A percentile compares a stretch with the other conserved stretches of the same genome.
Evolutionary conservation across 1,140 invertebrate genomes (phyloP).

Genomic region (Tenebrio molitor): DNA sequence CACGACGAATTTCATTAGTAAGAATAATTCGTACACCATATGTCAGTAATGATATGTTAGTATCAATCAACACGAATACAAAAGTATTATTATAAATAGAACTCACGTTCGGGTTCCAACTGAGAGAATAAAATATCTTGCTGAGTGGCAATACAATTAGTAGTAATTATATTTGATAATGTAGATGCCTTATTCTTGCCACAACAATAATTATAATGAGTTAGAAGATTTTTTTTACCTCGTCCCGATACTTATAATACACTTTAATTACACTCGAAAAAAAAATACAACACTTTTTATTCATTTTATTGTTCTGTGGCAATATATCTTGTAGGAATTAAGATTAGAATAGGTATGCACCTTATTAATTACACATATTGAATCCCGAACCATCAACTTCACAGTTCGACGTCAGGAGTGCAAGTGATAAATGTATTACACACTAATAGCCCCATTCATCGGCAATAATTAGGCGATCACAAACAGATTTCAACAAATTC

Average conservation of each 20-base stretch:
- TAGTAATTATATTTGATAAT: slow-evolving; percentile 47
- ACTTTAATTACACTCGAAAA: slow-evolving; percentile 33
- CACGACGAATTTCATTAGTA: slow-evolving; percentile 6
- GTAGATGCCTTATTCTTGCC: slow-evolving; percentile 42
- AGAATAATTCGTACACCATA: slow-evolving; percentile 38
- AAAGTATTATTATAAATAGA: slow-evolving; percentile 46
- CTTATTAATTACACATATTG: slow-evolving; percentile 46
- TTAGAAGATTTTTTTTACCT: slow-evolving; percentile 41
- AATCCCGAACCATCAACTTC: slow-evolving; percentile 31
- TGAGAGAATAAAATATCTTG: slow-evolving; percentile 47
- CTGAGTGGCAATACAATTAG: slow-evolving; percentile 46
- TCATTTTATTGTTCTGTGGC: slow-evolving; percentile 37
- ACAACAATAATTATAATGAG: slow-evolving; percentile 47
- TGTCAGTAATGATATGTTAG: slow-evolving; percentile 37
- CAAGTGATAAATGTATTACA: slow-evolving; percentile 43
- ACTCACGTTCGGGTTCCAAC: slow-evolving; percentile 39
- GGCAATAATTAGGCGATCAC: slow-evolving; percentile 36
- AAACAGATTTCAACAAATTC: slow-evolving; percentile 30
- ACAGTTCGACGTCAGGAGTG: slow-evolving; percentile 19
- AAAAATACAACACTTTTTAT: slow-evolving; percentile 24
- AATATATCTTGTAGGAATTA: slow-evolving; percentile 37
- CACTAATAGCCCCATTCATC: slow-evolving; percentile 40
- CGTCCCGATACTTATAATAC: slow-evolving; percentile 40
- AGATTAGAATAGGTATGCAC: slow-evolving; percentile 33
- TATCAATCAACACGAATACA: slow-evolving; percentile 37